phyloP scores from a whole-genome alignment of 2,113 vertebrate genomes.

The Sterrhoptilus dennistouni region DNA sequence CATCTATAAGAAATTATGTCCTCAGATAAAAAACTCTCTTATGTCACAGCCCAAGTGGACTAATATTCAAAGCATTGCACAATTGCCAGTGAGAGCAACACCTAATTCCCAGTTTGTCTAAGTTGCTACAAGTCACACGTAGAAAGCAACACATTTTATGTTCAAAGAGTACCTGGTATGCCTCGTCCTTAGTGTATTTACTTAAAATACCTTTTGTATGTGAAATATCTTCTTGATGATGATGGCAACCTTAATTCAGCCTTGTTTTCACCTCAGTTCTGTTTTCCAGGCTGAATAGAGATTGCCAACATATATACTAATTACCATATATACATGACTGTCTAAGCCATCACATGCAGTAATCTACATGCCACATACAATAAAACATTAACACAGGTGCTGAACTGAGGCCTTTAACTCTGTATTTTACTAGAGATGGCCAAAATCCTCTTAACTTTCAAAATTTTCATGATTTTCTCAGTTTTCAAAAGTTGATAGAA shows the following conservation, averaged over 20 bases:
- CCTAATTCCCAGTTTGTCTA: background rate
- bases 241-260: background rate
- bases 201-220: background rate
- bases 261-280: background rate
- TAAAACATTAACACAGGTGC: background rate
- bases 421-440: background rate
- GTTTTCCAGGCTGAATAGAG: background rate
- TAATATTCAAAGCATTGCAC: background rate
- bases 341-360: background rate
- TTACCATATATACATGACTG: background rate
- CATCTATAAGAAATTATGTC: background rate
- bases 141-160: background rate
- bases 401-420: background rate
- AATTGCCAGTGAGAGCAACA: background rate
- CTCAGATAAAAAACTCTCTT: background rate
- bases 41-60: fast-evolving
- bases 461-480: background rate
- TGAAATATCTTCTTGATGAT: background rate
- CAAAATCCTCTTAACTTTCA: background rate
- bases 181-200: background rate
- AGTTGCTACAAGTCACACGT: background rate
- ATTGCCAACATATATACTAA: background rate
- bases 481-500: background rate
- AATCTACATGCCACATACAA: background rate
- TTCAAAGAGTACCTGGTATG: background rate